These are phyloP conservation scores for Ylistrum balloti DNA, from an alignment of 1,140 invertebrate genomes.

Conservation along the genomic window DNA sequence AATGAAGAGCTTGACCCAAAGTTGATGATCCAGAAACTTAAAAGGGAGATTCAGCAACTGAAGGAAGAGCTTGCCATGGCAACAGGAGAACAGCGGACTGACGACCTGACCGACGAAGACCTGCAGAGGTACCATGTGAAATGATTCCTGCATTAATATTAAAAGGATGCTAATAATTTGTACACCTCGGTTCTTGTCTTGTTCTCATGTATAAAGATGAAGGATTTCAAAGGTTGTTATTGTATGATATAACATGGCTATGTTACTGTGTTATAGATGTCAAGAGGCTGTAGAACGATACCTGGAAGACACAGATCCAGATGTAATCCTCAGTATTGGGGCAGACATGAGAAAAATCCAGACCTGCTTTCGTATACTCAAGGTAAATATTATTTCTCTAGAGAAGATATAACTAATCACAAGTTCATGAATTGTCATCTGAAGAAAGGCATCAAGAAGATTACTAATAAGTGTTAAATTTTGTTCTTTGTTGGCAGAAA, in stretches of 20 bases:
- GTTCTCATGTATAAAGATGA: not conserved
- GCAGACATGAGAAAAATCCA: conserved; percentile 82
- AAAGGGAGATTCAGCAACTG: conserved; percentile 81
- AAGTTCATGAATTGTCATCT: not conserved
- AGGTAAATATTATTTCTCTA: conserved; percentile 65
- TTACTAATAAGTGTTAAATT: not conserved
- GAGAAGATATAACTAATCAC: too few species aligned
- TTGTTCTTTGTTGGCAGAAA: conserved; percentile 57
- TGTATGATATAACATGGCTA: conserved; percentile 44
- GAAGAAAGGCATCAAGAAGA: not conserved
- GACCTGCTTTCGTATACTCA: conserved; percentile 77
- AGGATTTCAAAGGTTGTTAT: too few species aligned
- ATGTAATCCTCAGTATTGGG: conserved; percentile 76
- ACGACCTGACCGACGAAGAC: conserved; percentile 78
- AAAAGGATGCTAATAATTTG: too few species aligned
- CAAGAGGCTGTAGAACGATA: conserved; percentile 76
- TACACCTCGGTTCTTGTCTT: too few species aligned
- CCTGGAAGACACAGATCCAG: conserved; percentile 79
- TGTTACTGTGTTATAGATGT: conserved; percentile 71
- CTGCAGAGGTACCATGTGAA: conserved; percentile 74
- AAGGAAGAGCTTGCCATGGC: conserved; percentile 80
- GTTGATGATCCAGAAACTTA: conserved; percentile 83
- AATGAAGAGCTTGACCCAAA: conserved; percentile 85
- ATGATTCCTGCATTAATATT: not conserved
- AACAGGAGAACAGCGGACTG: conserved; percentile 79